phyloP scores from a whole-genome alignment of 2,888 invertebrate species.

The Rutpela maculata region DNA sequence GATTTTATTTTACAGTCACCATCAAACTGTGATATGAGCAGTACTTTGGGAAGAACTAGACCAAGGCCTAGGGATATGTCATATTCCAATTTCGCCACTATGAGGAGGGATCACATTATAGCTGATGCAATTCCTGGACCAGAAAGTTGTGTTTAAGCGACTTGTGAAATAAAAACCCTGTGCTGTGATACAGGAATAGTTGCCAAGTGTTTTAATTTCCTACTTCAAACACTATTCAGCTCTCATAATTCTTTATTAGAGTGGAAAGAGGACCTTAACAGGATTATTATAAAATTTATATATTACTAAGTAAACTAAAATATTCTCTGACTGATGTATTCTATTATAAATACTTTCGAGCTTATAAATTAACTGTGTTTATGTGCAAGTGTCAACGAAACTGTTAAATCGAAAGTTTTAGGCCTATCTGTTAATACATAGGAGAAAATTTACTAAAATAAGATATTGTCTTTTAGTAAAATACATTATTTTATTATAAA shows the following conservation, averaged over 20 bases:
- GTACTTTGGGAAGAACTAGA: slow-evolving; percentile 68
- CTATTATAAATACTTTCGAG: slow-evolving; percentile 34
- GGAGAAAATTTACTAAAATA: not conserved
- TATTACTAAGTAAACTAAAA: slow-evolving; percentile 21
- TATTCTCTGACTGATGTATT: slow-evolving; percentile 36
- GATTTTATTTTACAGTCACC: slow-evolving; percentile 54
- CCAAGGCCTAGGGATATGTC: slow-evolving; percentile 72
- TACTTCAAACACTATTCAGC: slow-evolving; percentile 11
- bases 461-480: slow-evolving; percentile 9
- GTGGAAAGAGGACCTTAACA: slow-evolving; percentile 13
- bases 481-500: not conserved
- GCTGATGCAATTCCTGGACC: slow-evolving; percentile 91
- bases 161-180: slow-evolving; percentile 23
- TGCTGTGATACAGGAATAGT: slow-evolving; percentile 32
- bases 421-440: slow-evolving; percentile 20
- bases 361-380: slow-evolving; percentile 33
- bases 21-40: slow-evolving; percentile 55
- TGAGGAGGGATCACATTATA: slow-evolving; percentile 85
- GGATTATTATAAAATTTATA: not conserved
- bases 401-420: slow-evolving; percentile 18
- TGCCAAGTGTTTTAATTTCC: slow-evolving; percentile 33
- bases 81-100: slow-evolving; percentile 77
- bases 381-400: slow-evolving; percentile 36
- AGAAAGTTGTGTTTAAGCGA: slow-evolving; percentile 88
- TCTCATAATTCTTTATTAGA: slow-evolving; percentile 20